Evolutionary conservation across 2,797 vertebrate species (phyloP).

Genomic region (Pogoniulus pusillus): DNA sequence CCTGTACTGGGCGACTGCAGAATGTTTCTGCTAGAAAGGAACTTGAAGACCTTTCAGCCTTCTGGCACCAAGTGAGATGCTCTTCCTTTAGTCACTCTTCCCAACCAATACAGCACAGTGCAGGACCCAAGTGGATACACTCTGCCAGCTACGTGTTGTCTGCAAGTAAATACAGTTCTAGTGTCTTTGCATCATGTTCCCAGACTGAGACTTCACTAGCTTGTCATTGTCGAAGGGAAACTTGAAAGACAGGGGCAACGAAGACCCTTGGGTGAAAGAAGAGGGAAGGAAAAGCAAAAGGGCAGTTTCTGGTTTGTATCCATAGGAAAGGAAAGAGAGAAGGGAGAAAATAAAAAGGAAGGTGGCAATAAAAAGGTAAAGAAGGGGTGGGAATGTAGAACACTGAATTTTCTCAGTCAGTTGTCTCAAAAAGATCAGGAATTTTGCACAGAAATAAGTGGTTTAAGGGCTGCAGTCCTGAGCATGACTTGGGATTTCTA

Average conservation of each 20-base stretch:
- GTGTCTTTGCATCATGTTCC: not conserved
- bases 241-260: not conserved
- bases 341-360: not conserved
- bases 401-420: not conserved
- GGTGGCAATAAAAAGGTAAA: not conserved
- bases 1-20: not conserved
- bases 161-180: not conserved
- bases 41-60: not conserved
- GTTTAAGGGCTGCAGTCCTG: not conserved
- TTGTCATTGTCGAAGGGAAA: not conserved
- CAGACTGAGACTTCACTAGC: not conserved
- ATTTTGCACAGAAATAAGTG: not conserved
- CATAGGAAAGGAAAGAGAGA: not conserved
- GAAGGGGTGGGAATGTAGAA: not conserved
- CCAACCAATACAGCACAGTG: fast-evolving
- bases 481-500: not conserved
- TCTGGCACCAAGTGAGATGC: not conserved
- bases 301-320: not conserved
- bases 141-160: not conserved
- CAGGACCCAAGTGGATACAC: not conserved
- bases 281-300: not conserved
- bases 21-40: not conserved
- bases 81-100: not conserved
- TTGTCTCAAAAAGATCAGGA: not conserved
- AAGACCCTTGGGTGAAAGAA: not conserved